Conservation (phyloP, 2,797 vertebrate genomes). For the Macrochelys suwanniensis region DNA sequence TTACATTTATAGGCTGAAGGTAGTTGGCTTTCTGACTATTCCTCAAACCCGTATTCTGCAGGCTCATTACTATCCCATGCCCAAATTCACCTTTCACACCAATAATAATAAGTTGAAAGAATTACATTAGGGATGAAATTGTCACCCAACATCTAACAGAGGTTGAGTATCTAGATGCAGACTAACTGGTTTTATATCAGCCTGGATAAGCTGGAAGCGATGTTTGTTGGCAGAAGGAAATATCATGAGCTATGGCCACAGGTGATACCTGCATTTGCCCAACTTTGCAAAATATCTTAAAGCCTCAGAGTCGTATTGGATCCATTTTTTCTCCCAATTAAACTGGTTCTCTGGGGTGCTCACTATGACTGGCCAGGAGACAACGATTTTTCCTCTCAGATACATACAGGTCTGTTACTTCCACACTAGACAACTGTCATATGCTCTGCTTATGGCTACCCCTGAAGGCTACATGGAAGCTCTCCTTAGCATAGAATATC, state of each 20-base stretch:
- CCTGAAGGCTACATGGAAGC: too few relatives aligned
- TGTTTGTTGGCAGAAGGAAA: neutral
- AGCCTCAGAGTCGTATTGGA: neutral
- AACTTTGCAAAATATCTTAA: neutral
- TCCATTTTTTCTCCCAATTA: neutral
- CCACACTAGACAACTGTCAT: too few relatives aligned
- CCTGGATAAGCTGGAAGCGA: neutral
- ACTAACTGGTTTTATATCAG: neutral
- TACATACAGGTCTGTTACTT: too few relatives aligned
- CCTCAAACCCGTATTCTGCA: neutral
- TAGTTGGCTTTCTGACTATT: neutral
- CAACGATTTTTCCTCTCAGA: too few relatives aligned
- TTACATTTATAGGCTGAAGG: neutral
- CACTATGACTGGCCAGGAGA: neutral
- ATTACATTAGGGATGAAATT: neutral
- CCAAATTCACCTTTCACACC: neutral
- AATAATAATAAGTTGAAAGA: neutral
- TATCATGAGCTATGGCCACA: neutral
- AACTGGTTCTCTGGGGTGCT: neutral
- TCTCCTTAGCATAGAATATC: too few relatives aligned
- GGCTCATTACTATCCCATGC: neutral
- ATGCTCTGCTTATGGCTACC: too few relatives aligned
- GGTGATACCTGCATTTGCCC: too few relatives aligned
- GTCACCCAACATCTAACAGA: neutral
- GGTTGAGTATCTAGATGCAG: fast-evolving